These are phyloP conservation scores for Pollenia amentaria DNA, from an alignment of 2,888 invertebrate genomes.

Conservation along the genomic window DNA sequence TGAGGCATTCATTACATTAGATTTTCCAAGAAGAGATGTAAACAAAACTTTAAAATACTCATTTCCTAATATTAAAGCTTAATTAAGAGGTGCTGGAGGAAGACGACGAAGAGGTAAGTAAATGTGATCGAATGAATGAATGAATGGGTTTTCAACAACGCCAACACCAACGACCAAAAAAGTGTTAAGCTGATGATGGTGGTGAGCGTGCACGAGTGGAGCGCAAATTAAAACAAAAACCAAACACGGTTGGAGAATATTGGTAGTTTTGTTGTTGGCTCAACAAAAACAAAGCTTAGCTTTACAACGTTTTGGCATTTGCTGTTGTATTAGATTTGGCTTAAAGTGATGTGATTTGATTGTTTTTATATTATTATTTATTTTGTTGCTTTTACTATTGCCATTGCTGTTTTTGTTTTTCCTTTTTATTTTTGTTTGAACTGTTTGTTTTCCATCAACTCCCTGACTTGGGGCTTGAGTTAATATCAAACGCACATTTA, in stretches of 20 bases:
- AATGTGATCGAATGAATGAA: slow-evolving; percentile 45
- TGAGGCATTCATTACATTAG: slow-evolving; percentile 34
- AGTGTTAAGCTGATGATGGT: slow-evolving; percentile 64
- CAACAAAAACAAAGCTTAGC: slow-evolving; percentile 58
- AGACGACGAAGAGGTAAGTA: slow-evolving; percentile 26
- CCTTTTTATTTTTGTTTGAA: slow-evolving; percentile 28
- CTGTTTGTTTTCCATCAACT: slow-evolving; percentile 56
- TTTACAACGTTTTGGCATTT: slow-evolving; percentile 60
- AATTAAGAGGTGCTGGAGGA: background rate
- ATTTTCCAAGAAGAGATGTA: slow-evolving; percentile 31
- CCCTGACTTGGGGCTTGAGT: slow-evolving; percentile 64
- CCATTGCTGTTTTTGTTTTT: background rate
- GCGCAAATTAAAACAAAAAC: slow-evolving; percentile 37
- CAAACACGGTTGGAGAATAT: slow-evolving; percentile 37
- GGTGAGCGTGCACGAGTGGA: slow-evolving; percentile 32
- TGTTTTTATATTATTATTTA: slow-evolving; percentile 28
- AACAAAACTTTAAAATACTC: slow-evolving; percentile 5
- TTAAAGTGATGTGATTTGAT: slow-evolving; percentile 56
- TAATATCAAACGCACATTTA: slow-evolving; percentile 78
- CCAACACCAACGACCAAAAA: slow-evolving; percentile 51
- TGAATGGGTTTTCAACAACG: slow-evolving; percentile 59
- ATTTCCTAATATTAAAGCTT: slow-evolving; percentile 53
- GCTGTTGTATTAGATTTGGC: slow-evolving; percentile 24
- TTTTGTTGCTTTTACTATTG: slow-evolving; percentile 39
- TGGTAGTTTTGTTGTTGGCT: slow-evolving; percentile 37